Evolutionary conservation across 2,888 invertebrate genomes (phyloP), one percentile per base, ranked within the genome.

Genomic region (Stenodema calcarata): DNA sequence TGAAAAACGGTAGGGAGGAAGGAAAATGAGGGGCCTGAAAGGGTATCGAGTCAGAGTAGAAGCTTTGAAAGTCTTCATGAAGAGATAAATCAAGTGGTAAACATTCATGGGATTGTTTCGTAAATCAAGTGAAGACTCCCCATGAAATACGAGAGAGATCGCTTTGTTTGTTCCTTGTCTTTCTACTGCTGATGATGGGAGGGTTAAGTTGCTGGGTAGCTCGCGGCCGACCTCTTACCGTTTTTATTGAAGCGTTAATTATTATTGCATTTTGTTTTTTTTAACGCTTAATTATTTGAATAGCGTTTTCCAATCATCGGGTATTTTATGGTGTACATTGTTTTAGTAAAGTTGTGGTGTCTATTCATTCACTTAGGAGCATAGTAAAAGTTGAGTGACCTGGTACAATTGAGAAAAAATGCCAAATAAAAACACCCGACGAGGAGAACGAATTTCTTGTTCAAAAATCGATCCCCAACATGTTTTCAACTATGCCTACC

Each of bases 41-140:
- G 73, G 41, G 30, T 73, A 73, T 73, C 73, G 73, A 73, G 35
- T 73, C 18, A 35, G 35, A 73, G 35, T 73, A 28, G 73, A 41
- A 73, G 73, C 73, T 73, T 62, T 41, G 35, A 73, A 73, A 73
- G 73, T 35, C 28, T 73, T 73, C 73, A 73, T 73, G 28, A 73
- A 41, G 73, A 35, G 18, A 73, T 73, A 73, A 73, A 73, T 73
- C 73, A 73, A 73, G 73, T 73, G 73, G 73, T 73, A 73, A 73
- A 73, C 73, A 73, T 73, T 73, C 73, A 73, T 73, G 73, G 35
- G 35, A 73, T 73, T 73, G 73, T 73, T 73, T 73, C 73, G 73
- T 73, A 73, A 73, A 73, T 73, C 73, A 73, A 73, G 62, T 62
- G 62, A 62, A 62, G 62, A 62, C 62, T 12, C 62, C 62, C 23